These are phyloP conservation scores for Halcyon chelicuti DNA, from an alignment of 2,797 vertebrate genomes.

Conservation along the genomic window DNA sequence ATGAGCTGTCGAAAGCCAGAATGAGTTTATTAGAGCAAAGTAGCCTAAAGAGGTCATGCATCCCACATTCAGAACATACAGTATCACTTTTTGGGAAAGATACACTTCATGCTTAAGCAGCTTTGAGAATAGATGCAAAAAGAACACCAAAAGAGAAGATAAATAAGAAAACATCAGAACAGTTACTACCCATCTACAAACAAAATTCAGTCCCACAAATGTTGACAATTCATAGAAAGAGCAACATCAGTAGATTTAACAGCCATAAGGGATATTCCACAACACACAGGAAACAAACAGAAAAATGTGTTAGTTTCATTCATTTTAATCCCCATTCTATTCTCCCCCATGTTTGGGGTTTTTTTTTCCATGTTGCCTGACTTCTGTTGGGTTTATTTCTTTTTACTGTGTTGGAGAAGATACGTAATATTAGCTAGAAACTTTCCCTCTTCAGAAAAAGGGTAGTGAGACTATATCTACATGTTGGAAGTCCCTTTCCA, in stretches of 20 bases:
- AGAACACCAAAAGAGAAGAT: background rate
- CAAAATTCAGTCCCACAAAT: background rate
- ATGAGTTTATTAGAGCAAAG: constrained; percentile 12
- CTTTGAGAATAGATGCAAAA: background rate
- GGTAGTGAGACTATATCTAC: background rate
- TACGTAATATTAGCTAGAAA: background rate
- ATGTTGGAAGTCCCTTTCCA: background rate
- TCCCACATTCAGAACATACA: background rate
- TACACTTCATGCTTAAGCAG: background rate
- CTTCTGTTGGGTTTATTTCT: background rate
- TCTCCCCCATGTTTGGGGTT: background rate
- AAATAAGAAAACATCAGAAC: background rate
- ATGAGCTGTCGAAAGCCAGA: constrained; percentile 81
- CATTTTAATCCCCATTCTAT: background rate
- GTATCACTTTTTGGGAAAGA: background rate
- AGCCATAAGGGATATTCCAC: background rate
- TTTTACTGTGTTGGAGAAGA: background rate
- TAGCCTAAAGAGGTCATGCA: background rate
- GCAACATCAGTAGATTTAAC: background rate
- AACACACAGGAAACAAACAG: background rate
- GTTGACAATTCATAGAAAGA: background rate
- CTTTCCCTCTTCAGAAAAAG: background rate
- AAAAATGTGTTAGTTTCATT: background rate
- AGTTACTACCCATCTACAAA: background rate
- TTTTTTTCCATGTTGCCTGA: background rate